phyloP scores from a whole-genome alignment of 2,888 invertebrate genomes.

The Hyppa rectilinea region DNA sequence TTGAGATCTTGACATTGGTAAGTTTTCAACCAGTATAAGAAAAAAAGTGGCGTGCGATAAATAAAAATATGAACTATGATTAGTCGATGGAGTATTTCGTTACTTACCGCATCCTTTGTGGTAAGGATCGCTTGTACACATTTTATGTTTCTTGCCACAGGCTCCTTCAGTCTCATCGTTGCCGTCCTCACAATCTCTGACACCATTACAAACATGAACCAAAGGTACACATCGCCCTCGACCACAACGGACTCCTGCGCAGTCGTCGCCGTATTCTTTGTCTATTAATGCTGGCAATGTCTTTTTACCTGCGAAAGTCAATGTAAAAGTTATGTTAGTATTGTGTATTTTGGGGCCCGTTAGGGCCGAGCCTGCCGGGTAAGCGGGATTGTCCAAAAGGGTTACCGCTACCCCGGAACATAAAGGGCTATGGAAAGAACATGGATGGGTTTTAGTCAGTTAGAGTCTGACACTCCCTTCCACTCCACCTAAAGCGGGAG shows the following conservation, averaged over 20 bases:
- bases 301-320: conserved; percentile 54
- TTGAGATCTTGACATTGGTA: too few species aligned
- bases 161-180: conserved; percentile 91
- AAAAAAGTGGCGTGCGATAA: too few species aligned
- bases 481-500: too few species aligned
- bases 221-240: conserved; percentile 92
- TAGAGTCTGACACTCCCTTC: too few species aligned
- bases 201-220: conserved; percentile 92
- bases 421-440: too few species aligned
- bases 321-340: background rate
- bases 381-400: too few species aligned
- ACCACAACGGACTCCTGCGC: conserved; percentile 92
- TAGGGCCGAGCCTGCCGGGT: too few species aligned
- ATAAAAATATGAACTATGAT: background rate
- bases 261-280: conserved; percentile 73
- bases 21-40: background rate
- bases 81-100: too few species aligned
- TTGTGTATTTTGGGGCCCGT: too few species aligned
- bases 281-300: conserved; percentile 46
- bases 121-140: conserved; percentile 78
- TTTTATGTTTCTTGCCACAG: conserved; percentile 81
- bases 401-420: too few species aligned
- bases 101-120: conserved; percentile 81
- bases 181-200: conserved; percentile 92
- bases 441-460: too few species aligned